phyloP scores from a whole-genome alignment of 2,888 invertebrate genomes.

The Meteorus colon region DNA sequence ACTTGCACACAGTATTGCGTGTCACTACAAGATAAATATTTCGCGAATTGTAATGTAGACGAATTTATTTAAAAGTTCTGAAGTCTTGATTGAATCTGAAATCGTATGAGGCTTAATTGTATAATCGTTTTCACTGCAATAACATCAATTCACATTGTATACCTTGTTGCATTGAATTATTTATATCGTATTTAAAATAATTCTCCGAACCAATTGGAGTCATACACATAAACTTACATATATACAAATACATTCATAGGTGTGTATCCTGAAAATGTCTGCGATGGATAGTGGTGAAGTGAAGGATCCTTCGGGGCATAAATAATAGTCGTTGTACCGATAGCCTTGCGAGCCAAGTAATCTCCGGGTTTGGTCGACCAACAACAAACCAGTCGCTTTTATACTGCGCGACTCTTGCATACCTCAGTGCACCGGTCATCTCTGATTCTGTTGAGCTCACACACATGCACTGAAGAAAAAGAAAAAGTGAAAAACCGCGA shows the following conservation, averaged over 20 bases:
- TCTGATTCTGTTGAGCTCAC: conserved; percentile 47
- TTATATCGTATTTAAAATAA: conserved; percentile 6
- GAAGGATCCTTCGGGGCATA: conserved; percentile 48
- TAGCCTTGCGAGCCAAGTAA: conserved; percentile 47
- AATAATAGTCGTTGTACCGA: conserved; percentile 50
- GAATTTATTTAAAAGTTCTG: background rate
- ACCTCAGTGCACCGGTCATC: conserved; percentile 55
- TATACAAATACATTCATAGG: conserved; percentile 4
- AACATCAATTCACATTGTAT: conserved; percentile 7
- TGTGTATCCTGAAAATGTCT: conserved; percentile 2
- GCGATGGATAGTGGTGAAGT: conserved; percentile 32
- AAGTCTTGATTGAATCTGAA: conserved; percentile 3
- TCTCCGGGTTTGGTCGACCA: conserved; percentile 47
- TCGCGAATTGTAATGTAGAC: background rate
- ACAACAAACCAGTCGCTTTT: conserved; percentile 53
- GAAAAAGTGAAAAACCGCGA: background rate
- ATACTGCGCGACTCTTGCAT: conserved; percentile 51
- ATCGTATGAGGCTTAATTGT: conserved; percentile 6
- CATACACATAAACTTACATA: background rate
- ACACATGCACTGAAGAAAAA: conserved; percentile 20
- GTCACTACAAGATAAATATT: conserved; percentile 17
- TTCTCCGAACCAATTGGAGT: background rate
- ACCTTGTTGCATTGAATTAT: background rate
- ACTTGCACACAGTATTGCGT: conserved; percentile 21
- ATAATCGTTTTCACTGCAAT: background rate